Conservation (phyloP, 1,140 invertebrate species). For the Myzus persicae region DNA sequence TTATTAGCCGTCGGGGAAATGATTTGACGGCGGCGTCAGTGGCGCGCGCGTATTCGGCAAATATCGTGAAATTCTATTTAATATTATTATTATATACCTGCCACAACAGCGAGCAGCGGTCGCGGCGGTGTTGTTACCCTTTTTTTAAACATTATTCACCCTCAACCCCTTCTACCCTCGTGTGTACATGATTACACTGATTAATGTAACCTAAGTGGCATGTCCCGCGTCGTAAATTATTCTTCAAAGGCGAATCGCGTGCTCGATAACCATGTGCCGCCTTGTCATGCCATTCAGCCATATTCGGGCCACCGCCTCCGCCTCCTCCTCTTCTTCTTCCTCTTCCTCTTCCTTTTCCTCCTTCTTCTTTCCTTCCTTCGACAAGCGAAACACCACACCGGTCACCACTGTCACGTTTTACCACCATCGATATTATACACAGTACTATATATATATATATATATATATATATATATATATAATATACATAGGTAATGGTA, state of each 20-base stretch:
- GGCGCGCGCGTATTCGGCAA: conserved; percentile 15
- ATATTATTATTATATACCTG: neutral
- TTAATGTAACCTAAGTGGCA: conserved; percentile 56
- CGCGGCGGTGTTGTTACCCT: neutral
- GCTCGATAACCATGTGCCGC: conserved; percentile 39
- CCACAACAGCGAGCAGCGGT: neutral
- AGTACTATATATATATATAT: neutral
- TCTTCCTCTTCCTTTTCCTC: neutral
- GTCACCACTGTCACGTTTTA: neutral
- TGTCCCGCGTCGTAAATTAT: conserved; percentile 54
- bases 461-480: neutral
- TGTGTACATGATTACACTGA: conserved; percentile 49
- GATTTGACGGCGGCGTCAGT: neutral
- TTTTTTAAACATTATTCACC: neutral
- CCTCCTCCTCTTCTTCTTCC: neutral
- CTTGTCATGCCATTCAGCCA: conserved; percentile 46
- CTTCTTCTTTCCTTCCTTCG: neutral
- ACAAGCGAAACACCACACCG: neutral
- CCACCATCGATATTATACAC: neutral
- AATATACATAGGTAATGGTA: neutral
- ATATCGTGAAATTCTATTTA: neutral
- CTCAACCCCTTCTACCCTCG: neutral
- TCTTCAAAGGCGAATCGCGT: conserved; percentile 44
- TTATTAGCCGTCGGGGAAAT: conserved; percentile 6
- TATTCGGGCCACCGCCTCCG: neutral